phyloP scores from a whole-genome alignment of 35 echinoderm and acorn worm species.

The Heliocidaris erythrogramma region DNA sequence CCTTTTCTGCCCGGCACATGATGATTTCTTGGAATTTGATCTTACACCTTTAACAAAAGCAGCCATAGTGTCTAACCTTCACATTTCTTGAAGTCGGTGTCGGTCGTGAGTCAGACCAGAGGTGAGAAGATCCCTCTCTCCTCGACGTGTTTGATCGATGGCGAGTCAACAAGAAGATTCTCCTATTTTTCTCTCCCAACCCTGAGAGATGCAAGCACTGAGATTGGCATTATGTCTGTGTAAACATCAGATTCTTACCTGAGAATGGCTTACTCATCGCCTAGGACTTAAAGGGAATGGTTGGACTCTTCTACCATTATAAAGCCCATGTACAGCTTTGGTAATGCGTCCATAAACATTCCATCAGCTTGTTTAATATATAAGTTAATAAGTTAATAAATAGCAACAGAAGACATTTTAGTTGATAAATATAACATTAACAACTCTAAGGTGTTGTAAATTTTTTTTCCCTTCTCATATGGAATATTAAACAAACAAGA shows the following conservation, averaged over 20 bases:
- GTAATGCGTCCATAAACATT: too few species aligned
- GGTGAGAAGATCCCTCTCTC: background rate
- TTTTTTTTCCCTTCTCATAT: too few species aligned
- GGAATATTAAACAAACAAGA: too few species aligned
- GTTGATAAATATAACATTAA: too few species aligned
- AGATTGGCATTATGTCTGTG: conserved; percentile 10
- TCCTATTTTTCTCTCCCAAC: background rate
- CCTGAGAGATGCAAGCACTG: background rate
- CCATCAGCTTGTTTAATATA: too few species aligned
- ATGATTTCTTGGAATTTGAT: conserved; percentile 3
- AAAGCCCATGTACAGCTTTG: too few species aligned
- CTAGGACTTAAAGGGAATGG: background rate
- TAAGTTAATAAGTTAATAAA: too few species aligned
- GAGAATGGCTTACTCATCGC: background rate
- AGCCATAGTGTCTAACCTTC: background rate
- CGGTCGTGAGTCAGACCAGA: background rate
- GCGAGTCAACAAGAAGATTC: background rate
- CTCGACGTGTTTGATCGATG: background rate
- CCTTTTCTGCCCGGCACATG: background rate
- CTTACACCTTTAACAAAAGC: background rate
- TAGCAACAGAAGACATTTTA: too few species aligned
- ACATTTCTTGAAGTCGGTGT: background rate
- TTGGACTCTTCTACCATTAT: background rate
- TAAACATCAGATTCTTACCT: background rate
- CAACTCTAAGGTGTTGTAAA: too few species aligned